phyloP scores from a whole-genome alignment of 2,113 vertebrate species.

The Engystomops pustulosus region DNA sequence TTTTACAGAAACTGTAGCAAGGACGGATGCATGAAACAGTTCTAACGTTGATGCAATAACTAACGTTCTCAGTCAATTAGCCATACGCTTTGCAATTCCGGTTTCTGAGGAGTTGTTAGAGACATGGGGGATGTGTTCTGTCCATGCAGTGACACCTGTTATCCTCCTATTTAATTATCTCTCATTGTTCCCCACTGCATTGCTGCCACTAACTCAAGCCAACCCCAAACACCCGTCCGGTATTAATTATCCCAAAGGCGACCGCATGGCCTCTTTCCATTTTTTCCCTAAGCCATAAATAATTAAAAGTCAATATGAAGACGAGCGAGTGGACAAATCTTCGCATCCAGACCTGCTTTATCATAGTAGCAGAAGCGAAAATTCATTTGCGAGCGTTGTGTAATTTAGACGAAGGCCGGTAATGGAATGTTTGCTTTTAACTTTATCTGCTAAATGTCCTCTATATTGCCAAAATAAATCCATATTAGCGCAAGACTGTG shows the following conservation, averaged over 20 bases:
- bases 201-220: background rate
- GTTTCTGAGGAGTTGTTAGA: conserved; percentile 1
- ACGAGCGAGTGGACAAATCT: conserved; percentile 66
- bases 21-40: background rate
- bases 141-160: background rate
- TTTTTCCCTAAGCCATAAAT: conserved; percentile 69
- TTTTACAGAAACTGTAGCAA: background rate
- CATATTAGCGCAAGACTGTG: conserved; percentile 64
- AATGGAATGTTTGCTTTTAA: conserved; percentile 70
- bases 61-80: conserved; percentile 28
- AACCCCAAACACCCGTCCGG: conserved; percentile 8
- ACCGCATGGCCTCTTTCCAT: conserved; percentile 70
- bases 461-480: conserved; percentile 70
- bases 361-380: conserved; percentile 60
- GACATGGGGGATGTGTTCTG: background rate
- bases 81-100: conserved; percentile 8
- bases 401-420: conserved; percentile 68
- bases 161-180: conserved; percentile 30
- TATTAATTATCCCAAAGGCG: conserved; percentile 51
- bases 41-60: background rate
- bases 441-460: conserved; percentile 69
- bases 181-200: conserved; percentile 7
- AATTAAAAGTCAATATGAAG: conserved; percentile 78
- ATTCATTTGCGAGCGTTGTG: conserved; percentile 63
- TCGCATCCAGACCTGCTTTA: conserved; percentile 63